Percentiles rank a stretch among this genome's conserved stretches.
These are phyloP conservation scores for Ophion ventricosus DNA, from an alignment of 2,888 invertebrate genomes.

Conservation along the genomic window DNA sequence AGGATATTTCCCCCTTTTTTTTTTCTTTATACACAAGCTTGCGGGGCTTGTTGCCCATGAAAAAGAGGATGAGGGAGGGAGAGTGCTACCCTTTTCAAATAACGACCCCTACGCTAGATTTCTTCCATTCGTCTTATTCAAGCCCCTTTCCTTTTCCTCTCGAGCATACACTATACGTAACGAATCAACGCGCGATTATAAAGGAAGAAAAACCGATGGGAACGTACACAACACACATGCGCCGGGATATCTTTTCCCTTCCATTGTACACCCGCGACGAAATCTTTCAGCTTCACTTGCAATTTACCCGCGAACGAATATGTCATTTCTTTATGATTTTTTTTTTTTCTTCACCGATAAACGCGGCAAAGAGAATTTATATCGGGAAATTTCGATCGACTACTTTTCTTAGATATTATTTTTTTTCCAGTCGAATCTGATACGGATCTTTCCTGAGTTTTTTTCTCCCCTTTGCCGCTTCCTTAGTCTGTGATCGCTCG, in stretches of 20 bases:
- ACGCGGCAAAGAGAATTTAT: background rate
- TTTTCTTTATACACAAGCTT: background rate
- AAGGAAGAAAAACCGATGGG: slow-evolving; percentile 12
- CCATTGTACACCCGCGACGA: slow-evolving; percentile 5
- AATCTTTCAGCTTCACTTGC: background rate
- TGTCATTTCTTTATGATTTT: slow-evolving; percentile 15
- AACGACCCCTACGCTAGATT: background rate
- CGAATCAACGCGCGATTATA: slow-evolving; percentile 26
- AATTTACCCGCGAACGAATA: slow-evolving; percentile 44
- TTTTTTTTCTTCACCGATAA: background rate
- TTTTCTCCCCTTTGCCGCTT: background rate
- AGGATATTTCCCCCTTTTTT: background rate
- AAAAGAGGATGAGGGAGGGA: background rate
- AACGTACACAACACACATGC: slow-evolving; percentile 8
- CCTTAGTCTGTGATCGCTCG: background rate
- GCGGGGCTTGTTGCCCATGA: background rate
- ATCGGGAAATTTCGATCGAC: background rate
- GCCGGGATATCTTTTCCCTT: slow-evolving; percentile 18
- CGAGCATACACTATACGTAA: slow-evolving; percentile 4
- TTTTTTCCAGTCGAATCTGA: background rate
- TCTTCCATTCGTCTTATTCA: slow-evolving; percentile 29
- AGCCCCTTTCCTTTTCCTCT: slow-evolving; percentile 4
- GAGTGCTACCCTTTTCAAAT: slow-evolving; percentile 25
- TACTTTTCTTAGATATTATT: background rate
- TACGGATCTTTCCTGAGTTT: background rate